phyloP scores from a whole-genome alignment of 2,888 invertebrate species.

The Halictus quadricinctus region DNA sequence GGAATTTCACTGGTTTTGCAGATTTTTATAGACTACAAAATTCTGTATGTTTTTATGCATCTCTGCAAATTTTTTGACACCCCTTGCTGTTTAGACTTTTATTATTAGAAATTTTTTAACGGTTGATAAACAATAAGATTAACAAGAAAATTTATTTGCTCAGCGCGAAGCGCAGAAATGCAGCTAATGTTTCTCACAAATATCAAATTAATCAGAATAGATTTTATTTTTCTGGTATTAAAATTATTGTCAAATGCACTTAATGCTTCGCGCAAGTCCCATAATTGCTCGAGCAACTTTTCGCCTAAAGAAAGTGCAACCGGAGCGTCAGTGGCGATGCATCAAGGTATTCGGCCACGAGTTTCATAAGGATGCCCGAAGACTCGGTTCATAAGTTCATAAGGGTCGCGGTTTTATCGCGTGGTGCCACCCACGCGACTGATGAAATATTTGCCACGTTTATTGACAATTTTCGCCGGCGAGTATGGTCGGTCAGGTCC shows the following conservation, averaged over 20 bases:
- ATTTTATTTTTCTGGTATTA: not conserved
- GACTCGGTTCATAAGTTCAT: constrained; percentile 6
- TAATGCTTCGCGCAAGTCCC: not conserved
- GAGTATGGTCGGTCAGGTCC: not conserved
- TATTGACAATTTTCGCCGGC: constrained; percentile 47
- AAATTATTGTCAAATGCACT: not conserved
- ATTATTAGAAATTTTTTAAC: no score
- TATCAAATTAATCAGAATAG: no score
- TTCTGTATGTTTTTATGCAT: not conserved
- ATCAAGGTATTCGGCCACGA: constrained; percentile 10
- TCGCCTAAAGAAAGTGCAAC: not conserved
- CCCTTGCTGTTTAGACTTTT: no score
- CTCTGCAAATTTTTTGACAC: no score
- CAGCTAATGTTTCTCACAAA: no score
- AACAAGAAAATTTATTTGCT: no score
- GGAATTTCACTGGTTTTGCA: not conserved
- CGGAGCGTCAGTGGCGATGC: not conserved
- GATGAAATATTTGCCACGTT: constrained; percentile 47
- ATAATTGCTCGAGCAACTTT: not conserved
- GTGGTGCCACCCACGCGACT: not conserved
- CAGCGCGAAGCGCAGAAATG: no score
- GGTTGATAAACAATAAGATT: no score
- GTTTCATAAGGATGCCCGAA: not conserved
- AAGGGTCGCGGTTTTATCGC: constrained; percentile 18
- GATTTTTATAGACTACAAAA: not conserved